Evolutionary conservation across 2,797 vertebrate genomes (phyloP).

Genomic region (Pseudotriccus pelzelni): DNA sequence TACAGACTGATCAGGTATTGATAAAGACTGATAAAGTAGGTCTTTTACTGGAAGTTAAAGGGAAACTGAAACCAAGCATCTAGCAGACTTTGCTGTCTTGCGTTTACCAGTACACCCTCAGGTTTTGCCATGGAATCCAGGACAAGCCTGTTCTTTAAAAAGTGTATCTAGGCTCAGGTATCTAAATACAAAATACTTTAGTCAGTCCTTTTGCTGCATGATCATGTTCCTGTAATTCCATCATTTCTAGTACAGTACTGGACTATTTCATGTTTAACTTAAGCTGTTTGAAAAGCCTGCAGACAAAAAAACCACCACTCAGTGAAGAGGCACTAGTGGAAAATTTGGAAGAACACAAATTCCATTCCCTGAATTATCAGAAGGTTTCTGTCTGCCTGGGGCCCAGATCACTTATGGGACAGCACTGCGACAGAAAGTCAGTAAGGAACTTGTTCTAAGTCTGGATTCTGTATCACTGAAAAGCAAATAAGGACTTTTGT

Average conservation of each 20-base stretch:
- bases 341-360: neutral
- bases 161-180: neutral
- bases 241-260: neutral
- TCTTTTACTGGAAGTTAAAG: neutral
- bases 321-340: neutral
- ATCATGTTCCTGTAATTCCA: neutral
- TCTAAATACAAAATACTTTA: neutral
- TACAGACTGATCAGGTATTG: neutral
- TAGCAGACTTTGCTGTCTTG: neutral
- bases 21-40: neutral
- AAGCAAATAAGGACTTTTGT: neutral
- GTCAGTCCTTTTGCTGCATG: neutral
- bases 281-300: neutral
- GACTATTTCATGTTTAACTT: neutral
- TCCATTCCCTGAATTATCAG: neutral
- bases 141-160: neutral
- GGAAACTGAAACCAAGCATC: neutral
- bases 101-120: neutral
- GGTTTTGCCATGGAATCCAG: neutral
- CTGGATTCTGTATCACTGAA: neutral
- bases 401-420: neutral
- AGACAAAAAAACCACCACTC: neutral
- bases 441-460: neutral
- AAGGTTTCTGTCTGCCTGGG: neutral
- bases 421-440: neutral